phyloP scores from a whole-genome alignment of 53 echinoderm and acorn worm genomes.

The Holothuria leucospilota region DNA sequence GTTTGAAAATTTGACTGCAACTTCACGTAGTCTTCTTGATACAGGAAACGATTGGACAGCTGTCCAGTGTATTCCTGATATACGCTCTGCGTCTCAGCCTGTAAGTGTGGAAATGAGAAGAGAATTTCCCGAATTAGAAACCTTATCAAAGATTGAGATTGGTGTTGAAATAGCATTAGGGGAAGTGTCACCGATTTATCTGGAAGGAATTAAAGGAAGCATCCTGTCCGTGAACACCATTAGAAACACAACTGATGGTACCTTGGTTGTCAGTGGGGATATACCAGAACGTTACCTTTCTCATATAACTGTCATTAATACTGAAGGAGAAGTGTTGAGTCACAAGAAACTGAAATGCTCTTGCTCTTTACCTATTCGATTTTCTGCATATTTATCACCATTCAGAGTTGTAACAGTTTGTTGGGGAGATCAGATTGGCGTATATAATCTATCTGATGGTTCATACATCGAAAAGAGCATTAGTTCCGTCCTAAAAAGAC shows the following conservation, averaged over 20 bases:
- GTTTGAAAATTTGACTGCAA: slow-evolving; percentile 2
- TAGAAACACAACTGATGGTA: background rate
- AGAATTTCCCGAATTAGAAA: background rate
- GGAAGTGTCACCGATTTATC: background rate
- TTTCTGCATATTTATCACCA: no score
- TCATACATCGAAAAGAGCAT: slow-evolving; percentile 8
- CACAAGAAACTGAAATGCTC: background rate
- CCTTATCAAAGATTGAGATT: background rate
- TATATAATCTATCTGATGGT: background rate
- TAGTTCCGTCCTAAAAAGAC: background rate
- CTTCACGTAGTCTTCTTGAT: slow-evolving; percentile 3
- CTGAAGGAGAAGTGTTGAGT: background rate
- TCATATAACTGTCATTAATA: slow-evolving; percentile 28
- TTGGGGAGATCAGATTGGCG: background rate
- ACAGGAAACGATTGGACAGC: slow-evolving; percentile 9
- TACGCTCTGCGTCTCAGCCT: background rate
- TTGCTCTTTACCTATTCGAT: no score
- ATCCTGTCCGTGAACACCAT: background rate
- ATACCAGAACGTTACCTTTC: background rate
- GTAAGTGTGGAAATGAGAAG: background rate
- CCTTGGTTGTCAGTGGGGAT: background rate
- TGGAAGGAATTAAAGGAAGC: background rate
- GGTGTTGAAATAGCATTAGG: background rate
- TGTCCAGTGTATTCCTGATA: slow-evolving; percentile 19
- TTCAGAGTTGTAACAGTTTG: no score